phyloP scores from a whole-genome alignment of 2,797 vertebrate species.

The Phaenicophaeus curvirostris region DNA sequence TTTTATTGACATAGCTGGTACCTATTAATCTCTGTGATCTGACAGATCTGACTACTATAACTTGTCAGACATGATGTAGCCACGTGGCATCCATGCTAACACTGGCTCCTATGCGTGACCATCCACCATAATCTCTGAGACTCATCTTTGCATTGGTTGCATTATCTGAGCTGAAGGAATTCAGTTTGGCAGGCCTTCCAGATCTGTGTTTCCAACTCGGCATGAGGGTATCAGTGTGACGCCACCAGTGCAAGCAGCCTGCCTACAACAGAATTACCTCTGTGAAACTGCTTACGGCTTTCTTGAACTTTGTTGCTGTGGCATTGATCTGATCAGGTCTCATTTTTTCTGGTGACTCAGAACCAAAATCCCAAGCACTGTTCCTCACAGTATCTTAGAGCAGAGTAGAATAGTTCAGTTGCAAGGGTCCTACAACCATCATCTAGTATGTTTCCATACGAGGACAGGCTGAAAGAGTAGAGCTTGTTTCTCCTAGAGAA shows the following conservation, averaged over 20 bases:
- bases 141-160: not conserved
- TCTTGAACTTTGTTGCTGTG: not conserved
- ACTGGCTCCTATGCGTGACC: not conserved
- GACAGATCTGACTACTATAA: not conserved
- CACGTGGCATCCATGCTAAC: not conserved
- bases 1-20: not conserved
- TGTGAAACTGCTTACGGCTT: not conserved
- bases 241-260: not conserved
- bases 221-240: not conserved
- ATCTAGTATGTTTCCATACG: not conserved
- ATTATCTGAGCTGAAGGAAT: not conserved
- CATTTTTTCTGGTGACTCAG: not conserved
- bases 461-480: no score
- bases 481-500: no score
- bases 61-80: not conserved
- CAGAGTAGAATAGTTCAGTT: not conserved
- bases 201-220: not conserved
- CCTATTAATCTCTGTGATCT: not conserved
- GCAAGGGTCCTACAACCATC: not conserved
- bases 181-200: not conserved
- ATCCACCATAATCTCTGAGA: not conserved
- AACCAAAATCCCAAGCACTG: not conserved
- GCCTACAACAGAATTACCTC: not conserved
- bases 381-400: not conserved
- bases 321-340: not conserved